Evolutionary conservation across 2,888 invertebrate species (phyloP), one percentile per base, ranked within the genome.

Genomic region (Drosophila kokeensis): DNA sequence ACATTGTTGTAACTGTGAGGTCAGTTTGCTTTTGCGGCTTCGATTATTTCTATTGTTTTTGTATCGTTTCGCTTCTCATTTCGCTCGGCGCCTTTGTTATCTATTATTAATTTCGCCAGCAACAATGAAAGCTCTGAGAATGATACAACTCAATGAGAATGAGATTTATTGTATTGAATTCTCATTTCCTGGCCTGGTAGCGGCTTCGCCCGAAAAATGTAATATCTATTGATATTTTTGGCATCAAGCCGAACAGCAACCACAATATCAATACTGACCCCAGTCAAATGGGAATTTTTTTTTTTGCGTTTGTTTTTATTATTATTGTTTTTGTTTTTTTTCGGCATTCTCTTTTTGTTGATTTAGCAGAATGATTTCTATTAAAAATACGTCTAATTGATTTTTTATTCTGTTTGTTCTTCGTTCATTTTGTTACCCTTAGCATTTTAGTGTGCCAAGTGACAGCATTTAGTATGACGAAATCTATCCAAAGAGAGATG

Each of bases 131-230:
- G 66, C 69, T 45, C 55, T 55, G 74, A 62, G 55, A 79, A 84
- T 69, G 69, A 65, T 69, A 80, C 80, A 76, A 69, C 55, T 79
- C 74, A 79, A 81, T 79, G 79, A 76, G 68, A 81, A 81, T 81
- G 76, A 76, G 62, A 83, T 86, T 88, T 77, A 81, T 81, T 83
- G 76, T 83, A 83, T 84, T 76, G 84, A 84, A 84, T 83, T 78
- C 87, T 78, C 77, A 83, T 75, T 83, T 87, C 76, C 81, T 84
- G 76, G 48, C 59, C 49, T 57, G 42, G 18, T 58, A 57, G 74
- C 60, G 61, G 60, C 68, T 65, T 54, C 54, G 45, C 5, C 11
- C 63, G 21, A 49, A 73, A 74, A 79, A 81, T 83, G 57, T 83
- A 82, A 79, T 81, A 79, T 79, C 61, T 71, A 64, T 69, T 68